phyloP scores from a whole-genome alignment of 1,140 invertebrate species.

The Diabrotica virgifera region DNA sequence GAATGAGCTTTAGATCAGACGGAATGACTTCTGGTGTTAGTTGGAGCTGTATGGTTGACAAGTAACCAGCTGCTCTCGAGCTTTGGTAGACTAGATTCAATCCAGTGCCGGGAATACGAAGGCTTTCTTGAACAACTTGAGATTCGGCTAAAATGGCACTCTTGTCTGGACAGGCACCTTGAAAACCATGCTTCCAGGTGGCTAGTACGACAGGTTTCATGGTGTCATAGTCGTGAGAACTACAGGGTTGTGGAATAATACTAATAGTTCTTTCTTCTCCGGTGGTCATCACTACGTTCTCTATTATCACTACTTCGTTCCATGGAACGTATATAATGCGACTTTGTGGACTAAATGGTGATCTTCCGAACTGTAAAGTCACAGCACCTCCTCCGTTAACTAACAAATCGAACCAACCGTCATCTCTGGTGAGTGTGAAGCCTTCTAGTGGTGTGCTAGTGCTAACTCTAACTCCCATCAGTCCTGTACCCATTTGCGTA shows the following conservation, averaged over 20 bases:
- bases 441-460: slow-evolving; percentile 87
- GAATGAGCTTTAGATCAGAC: slow-evolving; percentile 76
- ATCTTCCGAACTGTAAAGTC: slow-evolving; percentile 88
- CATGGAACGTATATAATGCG: slow-evolving; percentile 92
- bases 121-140: slow-evolving; percentile 91
- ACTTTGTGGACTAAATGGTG: slow-evolving; percentile 86
- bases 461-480: slow-evolving; percentile 92
- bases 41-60: slow-evolving; percentile 92
- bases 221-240: slow-evolving; percentile 86
- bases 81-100: slow-evolving; percentile 94
- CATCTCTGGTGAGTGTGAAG: slow-evolving; percentile 87
- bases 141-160: slow-evolving; percentile 92
- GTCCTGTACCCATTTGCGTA: slow-evolving; percentile 83
- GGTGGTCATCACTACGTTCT: slow-evolving; percentile 81
- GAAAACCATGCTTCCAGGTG: slow-evolving; percentile 95
- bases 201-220: slow-evolving; percentile 93
- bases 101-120: slow-evolving; percentile 89
- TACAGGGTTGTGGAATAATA: slow-evolving; percentile 71
- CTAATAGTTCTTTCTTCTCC: slow-evolving; percentile 68
- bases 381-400: slow-evolving; percentile 97
- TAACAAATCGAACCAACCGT: slow-evolving; percentile 93
- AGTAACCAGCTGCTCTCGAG: slow-evolving; percentile 85
- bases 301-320: slow-evolving; percentile 95
- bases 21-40: slow-evolving; percentile 85
- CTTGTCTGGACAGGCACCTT: slow-evolving; percentile 89